These are phyloP conservation scores for Epirrhoe alternata DNA, from an alignment of 2,888 invertebrate species.

Conservation along the genomic window DNA sequence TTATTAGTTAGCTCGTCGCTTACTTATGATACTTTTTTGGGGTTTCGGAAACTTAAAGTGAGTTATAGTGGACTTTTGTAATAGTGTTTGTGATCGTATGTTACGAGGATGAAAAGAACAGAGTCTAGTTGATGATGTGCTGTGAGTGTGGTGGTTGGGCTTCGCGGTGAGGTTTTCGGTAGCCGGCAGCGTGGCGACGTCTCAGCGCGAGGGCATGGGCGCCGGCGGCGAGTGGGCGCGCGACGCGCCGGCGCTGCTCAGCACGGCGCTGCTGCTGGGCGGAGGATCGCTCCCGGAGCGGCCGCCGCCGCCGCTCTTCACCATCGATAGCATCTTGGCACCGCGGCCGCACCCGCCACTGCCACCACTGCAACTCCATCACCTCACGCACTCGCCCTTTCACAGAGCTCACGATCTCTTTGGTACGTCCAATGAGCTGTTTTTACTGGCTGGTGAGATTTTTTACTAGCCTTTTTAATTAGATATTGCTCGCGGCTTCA, in stretches of 20 bases:
- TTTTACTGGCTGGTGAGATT: constrained; percentile 44
- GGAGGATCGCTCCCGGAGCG: constrained; percentile 74
- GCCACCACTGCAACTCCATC: constrained; percentile 84
- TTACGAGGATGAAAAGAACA: constrained; percentile 44
- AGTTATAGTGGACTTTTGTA: constrained; percentile 20
- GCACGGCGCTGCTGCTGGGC: constrained; percentile 82
- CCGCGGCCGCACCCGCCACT: constrained; percentile 87
- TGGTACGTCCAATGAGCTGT: constrained; percentile 85
- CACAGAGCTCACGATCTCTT: constrained; percentile 91
- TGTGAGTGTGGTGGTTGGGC: constrained; percentile 39
- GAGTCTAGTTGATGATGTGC: constrained; percentile 49
- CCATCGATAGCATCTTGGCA: constrained; percentile 94
- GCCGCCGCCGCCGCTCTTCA: constrained; percentile 88
- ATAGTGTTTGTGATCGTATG: constrained; percentile 23
- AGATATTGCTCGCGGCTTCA: not conserved
- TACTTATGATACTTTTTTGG: constrained; percentile 25
- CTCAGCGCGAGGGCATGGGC: constrained; percentile 57
- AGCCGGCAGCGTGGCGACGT: constrained; percentile 66
- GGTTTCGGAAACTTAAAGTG: constrained; percentile 9
- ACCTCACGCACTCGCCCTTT: constrained; percentile 87
- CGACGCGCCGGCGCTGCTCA: constrained; percentile 79
- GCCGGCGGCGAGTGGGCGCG: constrained; percentile 75
- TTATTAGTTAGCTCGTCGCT: constrained; percentile 61
- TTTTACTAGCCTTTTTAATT: constrained; percentile 21
- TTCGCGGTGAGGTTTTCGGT: constrained; percentile 43